Percentiles rank a stretch among this genome's conserved stretches.
Evolutionary conservation across 2,797 vertebrate genomes (phyloP).

Genomic region (Numenius phaeopus): DNA sequence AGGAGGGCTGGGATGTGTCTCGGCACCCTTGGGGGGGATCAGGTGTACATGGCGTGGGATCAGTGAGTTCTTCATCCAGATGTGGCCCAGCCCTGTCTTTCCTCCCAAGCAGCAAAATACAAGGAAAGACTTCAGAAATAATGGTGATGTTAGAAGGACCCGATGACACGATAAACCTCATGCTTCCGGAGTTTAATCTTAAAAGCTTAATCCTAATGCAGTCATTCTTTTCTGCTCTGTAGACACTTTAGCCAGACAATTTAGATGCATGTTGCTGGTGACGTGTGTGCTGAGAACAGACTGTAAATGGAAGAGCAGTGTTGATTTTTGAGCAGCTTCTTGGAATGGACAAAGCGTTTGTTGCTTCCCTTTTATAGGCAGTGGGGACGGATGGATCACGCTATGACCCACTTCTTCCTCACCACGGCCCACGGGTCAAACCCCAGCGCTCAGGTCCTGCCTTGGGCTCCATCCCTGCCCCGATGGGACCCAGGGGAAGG

Average conservation of each 20-base stretch:
- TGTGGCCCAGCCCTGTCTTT: neutral
- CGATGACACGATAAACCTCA: neutral
- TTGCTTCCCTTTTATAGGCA: neutral
- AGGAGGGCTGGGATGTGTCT: neutral
- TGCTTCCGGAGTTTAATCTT: neutral
- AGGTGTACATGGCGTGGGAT: neutral
- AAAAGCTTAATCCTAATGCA: neutral
- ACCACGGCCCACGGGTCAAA: neutral
- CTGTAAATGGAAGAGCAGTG: neutral
- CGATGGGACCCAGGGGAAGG: neutral
- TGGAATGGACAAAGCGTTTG: neutral
- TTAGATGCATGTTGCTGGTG: neutral
- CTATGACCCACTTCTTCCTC: neutral
- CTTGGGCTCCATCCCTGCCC: neutral
- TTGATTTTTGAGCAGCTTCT: neutral
- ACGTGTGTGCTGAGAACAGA: neutral
- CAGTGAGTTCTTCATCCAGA: neutral
- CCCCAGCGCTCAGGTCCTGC: neutral
- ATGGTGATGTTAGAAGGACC: neutral
- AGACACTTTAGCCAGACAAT: neutral
- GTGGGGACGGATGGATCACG: neutral
- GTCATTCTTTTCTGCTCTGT: neutral
- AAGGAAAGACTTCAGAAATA: neutral
- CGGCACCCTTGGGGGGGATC: neutral
- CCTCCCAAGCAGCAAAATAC: neutral